phyloP scores from a whole-genome alignment of 2,888 invertebrate species.

The Ceriagrion tenellum region DNA sequence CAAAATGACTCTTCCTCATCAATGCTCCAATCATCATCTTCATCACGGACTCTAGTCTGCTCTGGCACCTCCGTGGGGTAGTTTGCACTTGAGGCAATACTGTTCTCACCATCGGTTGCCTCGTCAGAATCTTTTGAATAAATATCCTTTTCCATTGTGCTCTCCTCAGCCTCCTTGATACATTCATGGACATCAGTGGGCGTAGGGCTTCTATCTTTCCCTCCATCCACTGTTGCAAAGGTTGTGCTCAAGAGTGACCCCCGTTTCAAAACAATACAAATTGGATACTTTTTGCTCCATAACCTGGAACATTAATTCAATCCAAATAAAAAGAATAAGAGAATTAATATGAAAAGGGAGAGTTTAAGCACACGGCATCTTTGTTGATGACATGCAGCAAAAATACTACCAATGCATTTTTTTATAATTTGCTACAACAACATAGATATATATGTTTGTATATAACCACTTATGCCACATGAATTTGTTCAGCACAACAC shows the following conservation, averaged over 20 bases:
- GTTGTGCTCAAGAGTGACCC: constrained; percentile 76
- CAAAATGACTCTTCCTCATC: constrained; percentile 71
- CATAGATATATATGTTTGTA: no score
- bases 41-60: constrained; percentile 73
- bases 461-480: no score
- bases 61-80: constrained; percentile 69
- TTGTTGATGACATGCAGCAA: not conserved
- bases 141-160: constrained; percentile 73
- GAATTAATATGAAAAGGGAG: not conserved
- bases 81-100: not conserved
- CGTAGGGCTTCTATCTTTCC: constrained; percentile 74
- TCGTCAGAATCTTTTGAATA: constrained; percentile 73
- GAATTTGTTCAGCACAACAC: no score
- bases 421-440: no score
- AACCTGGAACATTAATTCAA: constrained; percentile 78
- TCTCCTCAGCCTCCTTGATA: constrained; percentile 78
- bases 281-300: constrained; percentile 97
- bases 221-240: constrained; percentile 76
- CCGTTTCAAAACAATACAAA: constrained; percentile 84
- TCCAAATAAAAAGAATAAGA: constrained; percentile 19
- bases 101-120: constrained; percentile 72
- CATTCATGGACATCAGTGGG: constrained; percentile 79
- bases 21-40: constrained; percentile 70
- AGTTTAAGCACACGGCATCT: not conserved
- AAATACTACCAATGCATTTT: not conserved